Percentiles rank a stretch among this genome's conserved stretches.
phyloP scores from a whole-genome alignment of 2,113 vertebrate species.

The Proteles cristata region DNA sequence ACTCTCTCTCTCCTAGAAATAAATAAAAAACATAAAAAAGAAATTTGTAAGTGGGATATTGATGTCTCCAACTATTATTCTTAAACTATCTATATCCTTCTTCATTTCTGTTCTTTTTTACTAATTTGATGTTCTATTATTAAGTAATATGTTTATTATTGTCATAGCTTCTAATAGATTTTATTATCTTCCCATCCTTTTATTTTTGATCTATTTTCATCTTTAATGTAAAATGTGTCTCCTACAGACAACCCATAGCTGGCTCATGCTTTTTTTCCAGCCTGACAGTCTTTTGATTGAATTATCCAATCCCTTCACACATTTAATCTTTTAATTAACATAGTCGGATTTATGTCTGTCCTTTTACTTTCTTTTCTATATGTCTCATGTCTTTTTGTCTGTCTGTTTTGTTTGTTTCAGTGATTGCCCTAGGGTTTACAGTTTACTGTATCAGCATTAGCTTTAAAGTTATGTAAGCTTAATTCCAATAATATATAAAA shows the following conservation, averaged over 20 bases:
- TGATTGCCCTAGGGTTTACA: neutral
- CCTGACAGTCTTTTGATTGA: neutral
- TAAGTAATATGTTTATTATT: neutral
- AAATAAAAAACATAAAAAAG: too few relatives aligned
- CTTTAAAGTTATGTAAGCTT: neutral
- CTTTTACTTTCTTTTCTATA: neutral
- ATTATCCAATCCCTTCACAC: neutral
- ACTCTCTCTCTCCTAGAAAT: too few relatives aligned
- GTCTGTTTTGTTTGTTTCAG: neutral
- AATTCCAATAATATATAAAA: neutral
- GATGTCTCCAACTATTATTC: neutral
- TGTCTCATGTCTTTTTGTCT: neutral
- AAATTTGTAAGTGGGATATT: neutral
- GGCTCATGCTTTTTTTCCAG: neutral
- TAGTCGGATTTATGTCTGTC: neutral
- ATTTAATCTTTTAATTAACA: neutral
- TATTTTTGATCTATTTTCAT: neutral
- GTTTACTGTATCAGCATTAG: neutral
- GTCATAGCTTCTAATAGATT: neutral
- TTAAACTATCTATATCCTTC: neutral
- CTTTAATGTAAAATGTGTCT: neutral
- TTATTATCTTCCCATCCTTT: neutral
- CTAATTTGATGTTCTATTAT: neutral
- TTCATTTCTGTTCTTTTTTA: neutral
- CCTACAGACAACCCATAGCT: neutral